Conservation (phyloP, 2,113 vertebrate genomes). For the Calonectris borealis region DNA sequence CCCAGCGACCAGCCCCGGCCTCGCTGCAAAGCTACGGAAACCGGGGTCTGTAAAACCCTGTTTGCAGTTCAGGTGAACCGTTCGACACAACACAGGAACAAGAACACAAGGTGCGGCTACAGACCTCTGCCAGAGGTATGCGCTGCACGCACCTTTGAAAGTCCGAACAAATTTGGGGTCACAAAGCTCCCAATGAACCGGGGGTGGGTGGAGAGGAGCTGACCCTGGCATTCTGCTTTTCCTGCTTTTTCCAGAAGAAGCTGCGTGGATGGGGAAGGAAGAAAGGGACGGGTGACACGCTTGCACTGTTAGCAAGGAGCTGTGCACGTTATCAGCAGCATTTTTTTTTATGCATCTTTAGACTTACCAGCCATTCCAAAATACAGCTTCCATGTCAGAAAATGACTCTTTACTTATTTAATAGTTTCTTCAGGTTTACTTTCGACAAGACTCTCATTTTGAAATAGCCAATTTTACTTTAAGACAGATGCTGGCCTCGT, state of each 20-base stretch:
- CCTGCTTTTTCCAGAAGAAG: not conserved
- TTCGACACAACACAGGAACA: not conserved
- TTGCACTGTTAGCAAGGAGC: not conserved
- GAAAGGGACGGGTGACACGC: accelerated
- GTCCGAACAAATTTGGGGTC: not conserved
- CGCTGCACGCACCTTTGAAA: not conserved
- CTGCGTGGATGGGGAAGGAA: not conserved
- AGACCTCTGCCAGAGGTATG: not conserved
- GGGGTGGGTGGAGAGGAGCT: not conserved
- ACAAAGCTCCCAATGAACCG: not conserved
- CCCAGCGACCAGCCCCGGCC: not conserved
- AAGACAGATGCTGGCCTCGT: not conserved
- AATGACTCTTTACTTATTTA: not conserved
- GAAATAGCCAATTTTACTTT: not conserved
- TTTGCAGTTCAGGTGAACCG: not conserved
- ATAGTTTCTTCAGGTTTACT: not conserved
- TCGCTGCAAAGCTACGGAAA: not conserved
- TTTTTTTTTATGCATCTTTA: not conserved
- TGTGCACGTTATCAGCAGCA: not conserved
- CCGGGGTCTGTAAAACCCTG: not conserved
- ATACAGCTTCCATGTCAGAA: not conserved
- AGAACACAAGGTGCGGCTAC: not conserved
- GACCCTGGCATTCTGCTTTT: not conserved
- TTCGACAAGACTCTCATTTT: not conserved
- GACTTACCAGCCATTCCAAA: not conserved